These are phyloP conservation scores for Euplagia quadripunctaria DNA, from an alignment of 2,888 invertebrate genomes.

Conservation along the genomic window DNA sequence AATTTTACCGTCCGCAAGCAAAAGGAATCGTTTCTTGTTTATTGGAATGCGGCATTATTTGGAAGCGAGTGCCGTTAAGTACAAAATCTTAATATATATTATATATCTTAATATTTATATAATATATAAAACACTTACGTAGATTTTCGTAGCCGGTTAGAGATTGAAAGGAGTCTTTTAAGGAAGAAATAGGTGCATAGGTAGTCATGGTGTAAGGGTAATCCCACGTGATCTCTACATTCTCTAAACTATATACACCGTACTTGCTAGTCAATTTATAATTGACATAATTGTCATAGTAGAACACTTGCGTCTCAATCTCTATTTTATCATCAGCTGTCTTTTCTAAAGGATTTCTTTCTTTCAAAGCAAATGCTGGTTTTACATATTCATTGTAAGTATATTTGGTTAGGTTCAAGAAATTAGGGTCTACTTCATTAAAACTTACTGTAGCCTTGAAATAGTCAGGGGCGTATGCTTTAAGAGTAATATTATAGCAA, in stretches of 20 bases:
- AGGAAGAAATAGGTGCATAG: slow-evolving; percentile 65
- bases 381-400: slow-evolving; percentile 65
- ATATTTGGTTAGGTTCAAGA: background rate
- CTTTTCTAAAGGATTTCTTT: slow-evolving; percentile 76
- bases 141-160: background rate
- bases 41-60: no score
- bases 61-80: background rate
- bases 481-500: slow-evolving; percentile 86
- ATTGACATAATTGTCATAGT: slow-evolving; percentile 78
- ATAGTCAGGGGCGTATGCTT: slow-evolving; percentile 86
- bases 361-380: slow-evolving; percentile 63
- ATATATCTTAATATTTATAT: background rate
- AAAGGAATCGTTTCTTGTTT: no score
- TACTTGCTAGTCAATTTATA: slow-evolving; percentile 77
- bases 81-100: background rate
- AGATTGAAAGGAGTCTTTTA: background rate
- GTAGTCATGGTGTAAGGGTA: slow-evolving; percentile 50
- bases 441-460: slow-evolving; percentile 80
- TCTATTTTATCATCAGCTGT: slow-evolving; percentile 80
- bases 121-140: background rate
- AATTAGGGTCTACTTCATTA: slow-evolving; percentile 80
- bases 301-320: slow-evolving; percentile 76
- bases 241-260: slow-evolving; percentile 76
- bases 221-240: slow-evolving; percentile 31
- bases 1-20: no score